Evolutionary conservation across 2,888 invertebrate genomes (phyloP), one percentile per base, ranked within the genome.

Genomic region (Chalcosyrphus nemorum): DNA sequence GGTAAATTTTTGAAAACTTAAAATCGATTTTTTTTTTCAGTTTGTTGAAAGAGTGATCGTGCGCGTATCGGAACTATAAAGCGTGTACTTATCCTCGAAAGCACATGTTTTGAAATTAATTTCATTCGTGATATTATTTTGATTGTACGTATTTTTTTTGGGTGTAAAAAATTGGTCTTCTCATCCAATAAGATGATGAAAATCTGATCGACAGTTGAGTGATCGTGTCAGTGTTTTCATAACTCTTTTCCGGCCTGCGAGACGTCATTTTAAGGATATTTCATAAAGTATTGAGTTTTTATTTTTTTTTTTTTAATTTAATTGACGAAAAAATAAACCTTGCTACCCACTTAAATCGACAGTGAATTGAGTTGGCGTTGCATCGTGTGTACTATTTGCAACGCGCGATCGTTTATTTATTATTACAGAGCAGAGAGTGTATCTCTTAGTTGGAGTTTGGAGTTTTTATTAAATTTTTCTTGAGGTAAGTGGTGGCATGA

Each of bases 101-200:
- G 78, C 78, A 78, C 78, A 78, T 78, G 78, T 65, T 68, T 68
- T 15, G 27, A 50, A 71, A 72, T 72, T 65, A n/a, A 29, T 6
- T 61, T 43, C n/a, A 70, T 54, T 78, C 72, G 43, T 72, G 29
- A 1, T 2, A 11, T 7, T 43, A 1, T 27, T 59, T 35, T n/a
- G n/a, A n/a, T n/a, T n/a, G n/a, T n/a, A n/a, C n/a, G n/a, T n/a
- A n/a, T n/a, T 41, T 17, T 9, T 43, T 19, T 15, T 6, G 27
- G 21, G 27, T n/a, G n/a, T n/a, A 43, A n/a, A 52, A 56, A 52
- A 4, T 15, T 38, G 2, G 32, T 21, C 27, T 29, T 11, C 21
- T 17, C 5, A 32, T 59, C 45, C 32, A 43, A 13, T 32, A 45
- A 56, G 35, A 65, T 76, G 71, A 81, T 66, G 76, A 43, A 70